Evolutionary conservation across 2,888 invertebrate genomes (phyloP), one percentile per base, ranked within the genome.

Genomic region (Hyppa rectilinea): DNA sequence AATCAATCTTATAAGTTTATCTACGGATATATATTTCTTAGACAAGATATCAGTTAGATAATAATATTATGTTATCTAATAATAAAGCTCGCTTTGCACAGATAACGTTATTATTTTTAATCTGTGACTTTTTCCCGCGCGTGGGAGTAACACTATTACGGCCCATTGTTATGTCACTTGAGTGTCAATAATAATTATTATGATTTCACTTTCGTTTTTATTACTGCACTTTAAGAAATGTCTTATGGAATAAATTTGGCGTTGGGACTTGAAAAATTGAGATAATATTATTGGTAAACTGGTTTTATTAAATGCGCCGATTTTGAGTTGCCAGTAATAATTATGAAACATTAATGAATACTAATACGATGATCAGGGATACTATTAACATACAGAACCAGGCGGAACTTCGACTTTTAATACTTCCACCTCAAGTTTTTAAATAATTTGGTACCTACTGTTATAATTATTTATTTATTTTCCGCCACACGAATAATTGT

Each of bases 181-280:
- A 78, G 68, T 84, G 84, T 77, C 82, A 85, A 85, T 85, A 85
- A 62, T 80, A 84, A 80, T 85, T 82, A 80, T 79, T 66, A 79
- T 61, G 58, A 71, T 74, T 75, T 75, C 73, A 74, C 78, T 85
- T 85, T 84, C 77, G 63, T 74, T 71, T 79, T 45, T 75, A 71
- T 71, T 73, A 71, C 47, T 67, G 76, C 23, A 64, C 38, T 55
- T 26, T 72, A 76, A 23, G 59, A 74, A 56, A 64, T 64, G 38
- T 58, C 61, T 76, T 72, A 78, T 82, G 60, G 71, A 68, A 71
- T 58, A 66, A 68, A n/a, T 34, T 38, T 74, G 26, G 50, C 66
- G 65, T 34, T 50, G 38, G 40, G 20, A 61, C 31, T 20, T 14
- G 47, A 68, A 49, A 60, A 72, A 66, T 26, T 40, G 2, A 62